Conservation (phyloP, 1,140 invertebrate species). For the Phocides pigmalion region DNA sequence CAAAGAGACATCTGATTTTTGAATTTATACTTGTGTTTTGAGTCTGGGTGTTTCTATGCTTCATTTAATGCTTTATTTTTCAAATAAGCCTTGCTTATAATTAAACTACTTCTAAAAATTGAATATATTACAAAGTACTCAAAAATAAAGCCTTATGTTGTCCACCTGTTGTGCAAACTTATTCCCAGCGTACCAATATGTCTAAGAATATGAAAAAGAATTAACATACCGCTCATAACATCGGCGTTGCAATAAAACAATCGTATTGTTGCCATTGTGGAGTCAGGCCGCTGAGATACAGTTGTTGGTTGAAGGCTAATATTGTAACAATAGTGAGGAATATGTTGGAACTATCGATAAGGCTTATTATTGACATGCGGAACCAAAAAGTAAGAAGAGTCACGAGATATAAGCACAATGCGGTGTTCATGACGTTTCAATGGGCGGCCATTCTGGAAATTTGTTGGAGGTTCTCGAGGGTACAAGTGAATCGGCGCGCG, state of each 20-base stretch:
- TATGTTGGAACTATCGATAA: slow-evolving; percentile 30
- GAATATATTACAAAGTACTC: no score
- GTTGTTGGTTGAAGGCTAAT: slow-evolving; percentile 28
- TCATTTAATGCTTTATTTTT: no score
- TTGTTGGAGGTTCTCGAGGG: slow-evolving; percentile 61
- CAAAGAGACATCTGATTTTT: no score
- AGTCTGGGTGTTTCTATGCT: no score
- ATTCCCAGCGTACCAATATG: background rate
- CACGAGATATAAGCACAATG: slow-evolving; percentile 59
- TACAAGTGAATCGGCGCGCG: slow-evolving; percentile 60
- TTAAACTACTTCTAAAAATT: no score
- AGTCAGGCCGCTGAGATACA: slow-evolving; percentile 11
- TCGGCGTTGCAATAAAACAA: slow-evolving; percentile 9
- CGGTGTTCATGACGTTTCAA: slow-evolving; percentile 69
- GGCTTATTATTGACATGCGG: slow-evolving; percentile 34
- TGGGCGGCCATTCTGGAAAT: slow-evolving; percentile 72
- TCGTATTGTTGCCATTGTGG: slow-evolving; percentile 17
- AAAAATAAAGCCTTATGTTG: background rate
- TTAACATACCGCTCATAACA: slow-evolving; percentile 11
- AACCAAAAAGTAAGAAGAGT: slow-evolving; percentile 30
- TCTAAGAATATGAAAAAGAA: background rate
- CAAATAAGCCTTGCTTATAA: no score
- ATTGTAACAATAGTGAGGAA: slow-evolving; percentile 30
- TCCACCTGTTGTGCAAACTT: background rate
- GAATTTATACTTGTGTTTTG: no score